Base-by-base conservation (phyloP, 2,113 vertebrate genomes). In the Pluvianellus socialis region DNA sequence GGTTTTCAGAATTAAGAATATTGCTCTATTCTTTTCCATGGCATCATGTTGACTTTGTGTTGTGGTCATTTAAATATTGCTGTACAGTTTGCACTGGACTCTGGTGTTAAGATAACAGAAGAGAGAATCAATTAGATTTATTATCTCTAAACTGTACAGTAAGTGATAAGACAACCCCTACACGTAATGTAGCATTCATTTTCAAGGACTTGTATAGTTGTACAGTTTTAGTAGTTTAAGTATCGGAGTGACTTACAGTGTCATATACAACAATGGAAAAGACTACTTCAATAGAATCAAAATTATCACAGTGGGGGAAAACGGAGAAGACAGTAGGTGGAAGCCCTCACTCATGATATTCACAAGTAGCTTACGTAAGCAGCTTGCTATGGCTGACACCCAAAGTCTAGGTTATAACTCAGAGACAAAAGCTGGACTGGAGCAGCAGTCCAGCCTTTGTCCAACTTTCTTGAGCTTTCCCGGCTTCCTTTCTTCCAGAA, bases 61-160 rank as follows among this genome's bases (percentile, higher is more conserved):
- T 95, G 97, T 98, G 98, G 98, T 98, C 97, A 99, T 99, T 99
- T 99, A 98, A 99, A 99, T 99, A 99, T 98, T 93, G 97, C 98
- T 96, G 97, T 95, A 94, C 97, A 96, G 96, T 97, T 96, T 96
- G 91, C 90, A 23, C 90, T 45, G 56, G 87, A 97, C 94, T 98
- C 90, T 81, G 84, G 92, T 92, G 98, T 97, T 98, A 97, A 98
- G 98, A 98, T 98, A 98, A 98, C 94, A 94, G 94, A 90, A 95
- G 38, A 88, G 94, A 96, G 84, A 93, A 98, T 98, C 98, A 98
- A 98, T 99, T 98, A 98, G 96, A 98, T 97, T 97, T 98, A 98
- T 98, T 98, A 98, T 98, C 98, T 98, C 95, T 95, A 23, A 94
- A 96, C 93, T 90, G 79, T 90, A 92, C 52, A 59, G 87, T 97